Evolutionary conservation across 1,140 invertebrate species (phyloP), one percentile per base, ranked within the genome.

Genomic region (Drosophila albomicans): DNA sequence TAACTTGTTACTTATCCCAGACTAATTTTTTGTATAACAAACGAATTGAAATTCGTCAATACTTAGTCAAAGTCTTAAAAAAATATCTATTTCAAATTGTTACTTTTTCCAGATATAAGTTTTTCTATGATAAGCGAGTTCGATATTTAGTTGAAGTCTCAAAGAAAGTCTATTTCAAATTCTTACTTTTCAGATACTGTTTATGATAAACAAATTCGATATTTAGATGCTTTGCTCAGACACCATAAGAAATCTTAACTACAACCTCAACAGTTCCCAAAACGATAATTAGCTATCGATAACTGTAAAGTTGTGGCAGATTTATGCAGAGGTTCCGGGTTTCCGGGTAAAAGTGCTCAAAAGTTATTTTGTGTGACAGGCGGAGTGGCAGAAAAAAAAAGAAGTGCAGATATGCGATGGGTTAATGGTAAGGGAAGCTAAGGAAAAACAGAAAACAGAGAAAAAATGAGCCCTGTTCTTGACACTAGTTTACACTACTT

Each of bases 401-500:
- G 32, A 32, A 25, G 20, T 25, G 38, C 38, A 41, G 38, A 43
- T 13, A 7, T 38, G 35, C 35, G 3, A 10, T 11, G 35, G 41
- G 11, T 43, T 13, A 13, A 13, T 13, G 41, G 41, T 13, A 43
- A 43, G 35, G 41, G 41, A n/a, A 43, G 41, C n/a, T 6, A 43
- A 0, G n/a, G 41, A 3, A 3, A 43, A 4, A 43, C 41, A n/a
- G 16, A 3, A 43, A 4, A 43, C 41, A n/a, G 16, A 32, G 56
- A 25, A 10, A 49, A 16, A 15, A 65, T 16, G 43, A 43, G 43
- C 16, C 56, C 57, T 20, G 70, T 73, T 67, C 70, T 69, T 54
- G 51, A 52, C 43, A 49, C 59, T 72, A 67, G 63, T 56, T 68
- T 16, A 61, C 49, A 48, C 20, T 52, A 45, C 57, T 74, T 74